Evolutionary conservation across 2,113 vertebrate genomes (phyloP).

Genomic region (Taxidea taxus): DNA sequence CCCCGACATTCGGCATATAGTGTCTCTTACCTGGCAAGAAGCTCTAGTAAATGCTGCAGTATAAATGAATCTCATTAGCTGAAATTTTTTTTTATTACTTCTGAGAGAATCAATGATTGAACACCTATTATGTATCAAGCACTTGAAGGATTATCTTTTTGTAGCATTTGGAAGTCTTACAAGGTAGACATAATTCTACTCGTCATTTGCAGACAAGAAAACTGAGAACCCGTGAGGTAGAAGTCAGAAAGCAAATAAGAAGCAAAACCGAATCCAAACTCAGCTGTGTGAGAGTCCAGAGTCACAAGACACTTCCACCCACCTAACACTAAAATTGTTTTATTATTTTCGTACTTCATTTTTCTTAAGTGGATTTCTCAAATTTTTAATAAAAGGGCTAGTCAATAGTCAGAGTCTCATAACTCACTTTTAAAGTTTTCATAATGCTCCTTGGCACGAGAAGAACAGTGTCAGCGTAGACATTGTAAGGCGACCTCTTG

Average conservation of each 20-base stretch:
- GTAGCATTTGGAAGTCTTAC: not conserved
- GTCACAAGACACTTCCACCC: not conserved
- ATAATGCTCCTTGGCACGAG: constrained; percentile 69
- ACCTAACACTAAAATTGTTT: not conserved
- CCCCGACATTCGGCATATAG: not conserved
- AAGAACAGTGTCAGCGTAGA: constrained; percentile 56
- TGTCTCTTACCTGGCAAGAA: not conserved
- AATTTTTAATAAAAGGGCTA: constrained; percentile 82
- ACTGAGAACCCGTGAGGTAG: not conserved
- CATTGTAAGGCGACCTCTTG: constrained; percentile 66
- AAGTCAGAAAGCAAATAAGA: not conserved
- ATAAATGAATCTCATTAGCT: not conserved
- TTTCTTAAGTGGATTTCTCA: not conserved
- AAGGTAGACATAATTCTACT: not conserved
- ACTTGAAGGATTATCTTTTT: not conserved
- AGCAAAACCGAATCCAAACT: not conserved
- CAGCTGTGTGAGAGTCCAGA: not conserved
- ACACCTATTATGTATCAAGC: not conserved
- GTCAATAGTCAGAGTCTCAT: constrained; percentile 78
- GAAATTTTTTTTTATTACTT: not conserved
- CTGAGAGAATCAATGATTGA: not conserved
- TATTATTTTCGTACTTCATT: not conserved
- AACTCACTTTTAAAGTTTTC: constrained; percentile 79
- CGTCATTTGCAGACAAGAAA: not conserved
- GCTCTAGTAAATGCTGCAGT: not conserved